Conservation (phyloP, 1,140 invertebrate genomes). For the Apocrypta bakeri region DNA sequence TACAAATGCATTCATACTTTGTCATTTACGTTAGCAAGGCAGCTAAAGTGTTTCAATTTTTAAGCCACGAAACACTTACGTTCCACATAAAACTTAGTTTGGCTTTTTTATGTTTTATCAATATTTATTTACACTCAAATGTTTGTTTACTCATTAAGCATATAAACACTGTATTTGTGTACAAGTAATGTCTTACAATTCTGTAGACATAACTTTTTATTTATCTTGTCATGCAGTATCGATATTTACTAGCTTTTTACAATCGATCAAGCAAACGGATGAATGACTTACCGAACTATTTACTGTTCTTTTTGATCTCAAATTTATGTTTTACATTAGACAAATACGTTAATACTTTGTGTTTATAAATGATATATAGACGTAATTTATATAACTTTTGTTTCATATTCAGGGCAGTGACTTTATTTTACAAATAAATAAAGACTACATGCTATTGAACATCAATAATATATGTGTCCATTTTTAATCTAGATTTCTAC, state of each 20-base stretch:
- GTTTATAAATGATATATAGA: conserved; percentile 16
- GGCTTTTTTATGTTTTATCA: background rate
- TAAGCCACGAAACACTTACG: background rate
- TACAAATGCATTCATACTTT: background rate
- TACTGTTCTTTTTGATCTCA: conserved; percentile 40
- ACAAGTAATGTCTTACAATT: background rate
- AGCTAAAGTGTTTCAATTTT: background rate
- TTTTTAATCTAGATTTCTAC: background rate
- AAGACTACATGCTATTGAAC: conserved; percentile 1
- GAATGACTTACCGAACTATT: background rate
- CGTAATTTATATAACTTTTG: conserved; percentile 19
- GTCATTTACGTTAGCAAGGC: background rate
- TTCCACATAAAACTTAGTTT: background rate
- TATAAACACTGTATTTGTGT: background rate
- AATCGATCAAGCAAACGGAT: conserved; percentile 3
- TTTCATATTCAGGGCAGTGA: background rate
- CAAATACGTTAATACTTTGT: conserved; percentile 1
- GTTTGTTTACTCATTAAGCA: background rate
- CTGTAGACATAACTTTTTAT: background rate
- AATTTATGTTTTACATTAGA: conserved; percentile 26
- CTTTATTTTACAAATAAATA: conserved; percentile 25
- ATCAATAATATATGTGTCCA: background rate
- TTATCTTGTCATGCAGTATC: background rate
- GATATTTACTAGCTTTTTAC: conserved; percentile 8
- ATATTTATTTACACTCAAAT: background rate